These are phyloP conservation scores for Coryphaenoides rupestris DNA, from an alignment of 2,113 vertebrate genomes.

Conservation along the genomic window DNA sequence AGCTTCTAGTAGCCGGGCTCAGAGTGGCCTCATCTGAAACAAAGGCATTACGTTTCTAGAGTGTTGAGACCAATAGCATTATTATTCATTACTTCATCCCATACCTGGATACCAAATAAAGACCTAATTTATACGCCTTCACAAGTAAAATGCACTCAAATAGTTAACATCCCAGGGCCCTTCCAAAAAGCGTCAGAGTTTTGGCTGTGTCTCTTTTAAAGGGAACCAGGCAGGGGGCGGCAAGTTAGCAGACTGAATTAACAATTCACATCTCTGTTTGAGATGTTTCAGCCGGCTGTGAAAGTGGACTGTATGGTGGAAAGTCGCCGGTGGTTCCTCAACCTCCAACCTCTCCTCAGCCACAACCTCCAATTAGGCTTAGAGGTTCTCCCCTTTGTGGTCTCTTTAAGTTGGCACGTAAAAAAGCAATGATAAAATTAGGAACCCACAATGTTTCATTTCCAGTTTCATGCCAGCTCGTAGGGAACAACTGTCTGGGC, in stretches of 20 bases:
- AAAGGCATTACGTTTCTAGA: no score
- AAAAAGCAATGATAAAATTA: slow-evolving; percentile 64
- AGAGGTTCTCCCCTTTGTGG: slow-evolving; percentile 54
- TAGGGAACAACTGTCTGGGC: slow-evolving; percentile 45
- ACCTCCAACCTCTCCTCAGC: slow-evolving; percentile 47
- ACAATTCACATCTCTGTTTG: slow-evolving; percentile 65
- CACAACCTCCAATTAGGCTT: slow-evolving; percentile 66
- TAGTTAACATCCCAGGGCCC: background rate
- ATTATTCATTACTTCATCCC: no score
- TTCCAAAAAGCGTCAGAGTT: background rate
- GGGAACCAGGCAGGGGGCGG: slow-evolving; percentile 19
- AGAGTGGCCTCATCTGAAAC: no score
- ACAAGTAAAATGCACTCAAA: background rate
- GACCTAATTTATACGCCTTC: background rate
- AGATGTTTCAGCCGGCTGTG: slow-evolving; percentile 64
- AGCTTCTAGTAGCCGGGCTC: no score
- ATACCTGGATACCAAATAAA: background rate
- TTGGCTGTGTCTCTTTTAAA: background rate
- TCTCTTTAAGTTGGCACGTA: slow-evolving; percentile 45
- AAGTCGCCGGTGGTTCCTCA: slow-evolving; percentile 40
- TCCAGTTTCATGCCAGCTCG: slow-evolving; percentile 56
- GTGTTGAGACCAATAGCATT: no score
- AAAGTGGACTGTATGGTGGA: slow-evolving; percentile 52
- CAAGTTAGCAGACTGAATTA: slow-evolving; percentile 55
- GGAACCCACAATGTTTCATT: slow-evolving; percentile 66